Evolutionary conservation across 2,888 invertebrate genomes (phyloP), one percentile per base, ranked within the genome.

Genomic region (Eurytoma californica): DNA sequence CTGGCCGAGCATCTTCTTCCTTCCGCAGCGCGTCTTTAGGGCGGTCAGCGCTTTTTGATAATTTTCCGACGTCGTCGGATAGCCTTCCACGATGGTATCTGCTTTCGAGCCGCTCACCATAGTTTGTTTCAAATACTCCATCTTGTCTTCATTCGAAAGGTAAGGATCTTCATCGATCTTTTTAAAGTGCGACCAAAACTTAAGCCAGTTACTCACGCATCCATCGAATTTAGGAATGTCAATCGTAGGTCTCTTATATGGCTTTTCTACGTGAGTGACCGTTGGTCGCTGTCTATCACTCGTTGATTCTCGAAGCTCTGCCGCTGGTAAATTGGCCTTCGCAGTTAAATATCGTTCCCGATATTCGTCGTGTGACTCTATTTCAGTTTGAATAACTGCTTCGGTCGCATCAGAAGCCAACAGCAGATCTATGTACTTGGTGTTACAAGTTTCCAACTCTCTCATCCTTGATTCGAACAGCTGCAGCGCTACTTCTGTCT

Each of bases 111-210:
- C 83, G 24, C 63, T 68, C 18, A 60, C 74, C 55, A 81, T 83
- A 0, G 79, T 60, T 30, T 84, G 81, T 16, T 85, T 70, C 39
- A 86, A 72, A 73, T 86, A 85, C 9, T 84, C 82, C 16, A 87
- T 83, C 60, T 86, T 85, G 24, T 83, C 83, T 72, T 83, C 82
- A 7, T 77, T 61, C n/a, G 72, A n/a, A 53, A 83, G 30, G 0
- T 77, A 55, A 20, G 53, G 65, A 61, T 85, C 84, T 39, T 85
- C 83, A 58, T 86, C 78, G 4, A 85, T 84, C 73, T 84, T 85
- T 28, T 70, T 24, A 69, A 84, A 86, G 53, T 84, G 85, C 1
- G 82, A 82, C 85, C 85, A 86, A 74, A 86, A 87, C 7, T 80
- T 73, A 3, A 86, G 74, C 85, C 84, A 86, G 2, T 83, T 79